These are phyloP conservation scores for Anabas testudineus DNA, from an alignment of 2,797 vertebrate genomes.

Conservation along the genomic window DNA sequence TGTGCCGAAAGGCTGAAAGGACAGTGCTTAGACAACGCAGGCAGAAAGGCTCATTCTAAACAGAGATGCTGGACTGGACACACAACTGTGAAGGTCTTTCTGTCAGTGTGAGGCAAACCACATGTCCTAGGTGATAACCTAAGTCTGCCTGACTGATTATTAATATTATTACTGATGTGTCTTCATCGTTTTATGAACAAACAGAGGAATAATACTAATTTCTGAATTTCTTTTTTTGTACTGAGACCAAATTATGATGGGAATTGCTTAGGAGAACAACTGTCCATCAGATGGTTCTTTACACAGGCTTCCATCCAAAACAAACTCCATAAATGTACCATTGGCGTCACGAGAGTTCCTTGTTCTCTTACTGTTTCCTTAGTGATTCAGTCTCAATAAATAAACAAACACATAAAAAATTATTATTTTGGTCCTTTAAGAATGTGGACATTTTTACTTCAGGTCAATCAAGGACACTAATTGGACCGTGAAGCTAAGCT, in stretches of 20 bases:
- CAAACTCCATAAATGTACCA: slow-evolving; percentile 36
- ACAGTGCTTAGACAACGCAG: background rate
- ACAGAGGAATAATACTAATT: too few species aligned
- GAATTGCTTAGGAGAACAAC: background rate
- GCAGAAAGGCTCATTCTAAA: background rate
- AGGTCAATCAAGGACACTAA: slow-evolving; percentile 3
- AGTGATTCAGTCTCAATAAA: slow-evolving; percentile 20
- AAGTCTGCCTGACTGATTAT: too few species aligned
- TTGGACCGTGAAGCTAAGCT: slow-evolving; percentile 15
- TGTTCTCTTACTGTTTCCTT: slow-evolving; percentile 20
- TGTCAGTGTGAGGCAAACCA: too few species aligned
- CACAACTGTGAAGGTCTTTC: background rate
- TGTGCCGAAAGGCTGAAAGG: background rate
- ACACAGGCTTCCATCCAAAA: slow-evolving; percentile 33
- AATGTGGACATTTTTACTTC: background rate
- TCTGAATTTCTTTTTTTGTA: too few species aligned
- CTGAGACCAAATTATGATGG: background rate
- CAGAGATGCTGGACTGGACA: background rate
- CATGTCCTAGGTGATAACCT: background rate
- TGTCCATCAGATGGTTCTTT: slow-evolving; percentile 30
- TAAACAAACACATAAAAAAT: slow-evolving; percentile 10
- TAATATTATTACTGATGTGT: too few species aligned
- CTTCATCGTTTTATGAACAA: background rate
- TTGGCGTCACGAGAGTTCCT: slow-evolving; percentile 37
- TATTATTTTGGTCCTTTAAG: background rate